Evolutionary conservation across 2,113 vertebrate genomes (phyloP), one percentile per base, ranked within the genome.

Genomic region (Telmatochromis brichardi): DNA sequence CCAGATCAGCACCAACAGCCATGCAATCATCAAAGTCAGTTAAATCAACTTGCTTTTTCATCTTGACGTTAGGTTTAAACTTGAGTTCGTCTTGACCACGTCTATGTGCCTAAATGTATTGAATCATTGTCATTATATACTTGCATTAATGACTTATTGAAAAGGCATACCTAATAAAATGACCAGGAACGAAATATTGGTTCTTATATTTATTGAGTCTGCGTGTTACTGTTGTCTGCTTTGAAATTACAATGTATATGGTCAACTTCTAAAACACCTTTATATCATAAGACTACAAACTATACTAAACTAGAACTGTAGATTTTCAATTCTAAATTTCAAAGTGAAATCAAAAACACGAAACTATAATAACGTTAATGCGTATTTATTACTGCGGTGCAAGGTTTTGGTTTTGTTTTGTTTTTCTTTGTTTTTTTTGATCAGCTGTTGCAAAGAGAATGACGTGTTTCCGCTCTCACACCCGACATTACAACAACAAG

Each of bases 401-500:
- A 19, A 76, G 68, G 37, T 42, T 71, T 71, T 71, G 35, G 0
- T 65, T 65, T 40, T 13, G n/a, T 2, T 9, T 9, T 15, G 1
- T 4, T 68, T 68, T 40, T 26, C 2, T 14, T 58, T 51, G 33
- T 12, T 40, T 28, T 47, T 47, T 9, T 19, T 7, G n/a, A 90
- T 91, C 92, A 92, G 93, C 90, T 93, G 92, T 91, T 87, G 51
- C 9, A 35, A 42, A 5, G 21, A 13, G 7, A 5, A 3, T 3
- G 92, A 96, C 94, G 93, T 86, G 14, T 7, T 95, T 96, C 95
- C 94, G 93, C 86, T 91, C n/a, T 76, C 87, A 82, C 91, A 55
- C 89, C 89, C 89, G 93, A 93, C 93, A 87, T 92, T 93, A 92
- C 76, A 91, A 92, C 87, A 95, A 91, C 84, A 93, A 83, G 86